These are phyloP conservation scores for Drosophila bocki DNA, from an alignment of 1,140 invertebrate genomes.

Conservation along the genomic window DNA sequence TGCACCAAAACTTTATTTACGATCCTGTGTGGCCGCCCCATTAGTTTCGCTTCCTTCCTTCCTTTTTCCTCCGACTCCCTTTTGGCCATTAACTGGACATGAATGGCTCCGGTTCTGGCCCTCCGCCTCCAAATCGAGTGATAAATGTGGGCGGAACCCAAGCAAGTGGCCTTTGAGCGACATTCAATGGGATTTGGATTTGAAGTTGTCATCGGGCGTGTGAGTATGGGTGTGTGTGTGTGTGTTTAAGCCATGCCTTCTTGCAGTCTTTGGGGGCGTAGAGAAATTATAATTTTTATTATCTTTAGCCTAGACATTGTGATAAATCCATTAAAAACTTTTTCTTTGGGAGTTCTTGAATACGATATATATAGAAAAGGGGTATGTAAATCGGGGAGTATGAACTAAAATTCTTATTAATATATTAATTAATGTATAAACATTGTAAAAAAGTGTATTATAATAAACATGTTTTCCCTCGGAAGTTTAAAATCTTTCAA, in stretches of 20 bases:
- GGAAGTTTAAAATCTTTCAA: not conserved
- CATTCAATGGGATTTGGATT: constrained; percentile 50
- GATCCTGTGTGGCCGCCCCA: constrained; percentile 48
- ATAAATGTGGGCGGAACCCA: constrained; percentile 49
- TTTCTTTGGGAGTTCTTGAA: not conserved
- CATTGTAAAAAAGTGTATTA: not conserved
- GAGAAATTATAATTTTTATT: constrained; percentile 52
- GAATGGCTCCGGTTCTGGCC: constrained; percentile 28
- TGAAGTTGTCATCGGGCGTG: constrained; percentile 38
- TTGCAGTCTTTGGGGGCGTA: constrained; percentile 11
- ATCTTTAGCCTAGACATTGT: constrained; percentile 2
- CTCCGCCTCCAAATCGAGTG: constrained; percentile 17
- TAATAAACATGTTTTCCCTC: not conserved
- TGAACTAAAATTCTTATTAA: not conserved
- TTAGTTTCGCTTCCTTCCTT: constrained; percentile 47
- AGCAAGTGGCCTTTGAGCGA: constrained; percentile 52
- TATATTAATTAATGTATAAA: not conserved
- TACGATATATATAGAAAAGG: not conserved
- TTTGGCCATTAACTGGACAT: constrained; percentile 60
- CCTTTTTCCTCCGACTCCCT: not conserved
- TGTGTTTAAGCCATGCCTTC: constrained; percentile 19
- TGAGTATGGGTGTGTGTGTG: not conserved
- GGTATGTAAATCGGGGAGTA: not conserved
- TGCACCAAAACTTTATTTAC: constrained; percentile 60
- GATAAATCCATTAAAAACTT: not conserved